phyloP scores from a whole-genome alignment of 2,113 vertebrate species.

The Aix galericulata region DNA sequence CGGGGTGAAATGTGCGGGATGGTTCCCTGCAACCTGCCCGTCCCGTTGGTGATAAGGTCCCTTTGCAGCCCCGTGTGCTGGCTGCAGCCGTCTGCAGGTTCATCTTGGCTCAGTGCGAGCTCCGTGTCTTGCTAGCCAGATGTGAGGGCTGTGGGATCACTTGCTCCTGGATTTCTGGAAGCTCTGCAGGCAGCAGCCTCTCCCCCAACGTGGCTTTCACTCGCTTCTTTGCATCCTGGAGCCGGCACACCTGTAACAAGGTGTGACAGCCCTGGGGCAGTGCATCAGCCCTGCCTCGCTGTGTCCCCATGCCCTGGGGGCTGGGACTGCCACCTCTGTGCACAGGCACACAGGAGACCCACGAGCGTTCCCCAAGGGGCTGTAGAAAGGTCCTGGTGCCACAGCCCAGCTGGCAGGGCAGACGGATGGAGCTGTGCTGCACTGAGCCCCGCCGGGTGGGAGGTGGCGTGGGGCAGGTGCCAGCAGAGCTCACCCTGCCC shows the following conservation, averaged over 20 bases:
- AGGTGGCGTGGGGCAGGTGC: not conserved
- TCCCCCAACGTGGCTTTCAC: fast-evolving
- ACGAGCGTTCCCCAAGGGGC: not conserved
- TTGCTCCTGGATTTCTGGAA: not conserved
- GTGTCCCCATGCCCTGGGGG: not conserved
- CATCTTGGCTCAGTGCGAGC: not conserved
- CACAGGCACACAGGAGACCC: not conserved
- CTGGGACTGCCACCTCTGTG: not conserved
- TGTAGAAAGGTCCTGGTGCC: not conserved
- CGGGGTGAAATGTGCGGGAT: not conserved
- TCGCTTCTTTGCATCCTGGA: fast-evolving
- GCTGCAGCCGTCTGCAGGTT: not conserved
- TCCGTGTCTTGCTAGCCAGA: not conserved
- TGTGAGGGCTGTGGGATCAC: not conserved
- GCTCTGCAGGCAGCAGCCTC: not conserved
- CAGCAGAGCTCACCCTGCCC: not conserved
- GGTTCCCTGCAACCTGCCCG: not conserved
- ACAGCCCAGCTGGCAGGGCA: not conserved
- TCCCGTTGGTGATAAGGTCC: not conserved
- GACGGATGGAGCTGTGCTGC: not conserved
- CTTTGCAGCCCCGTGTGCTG: not conserved
- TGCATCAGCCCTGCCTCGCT: not conserved
- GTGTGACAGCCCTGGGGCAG: not conserved
- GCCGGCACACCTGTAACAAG: fast-evolving
- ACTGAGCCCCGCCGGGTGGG: fast-evolving